These are phyloP conservation scores for Trinorchestia longiramus DNA, from an alignment of 1,140 invertebrate species.

Conservation along the genomic window DNA sequence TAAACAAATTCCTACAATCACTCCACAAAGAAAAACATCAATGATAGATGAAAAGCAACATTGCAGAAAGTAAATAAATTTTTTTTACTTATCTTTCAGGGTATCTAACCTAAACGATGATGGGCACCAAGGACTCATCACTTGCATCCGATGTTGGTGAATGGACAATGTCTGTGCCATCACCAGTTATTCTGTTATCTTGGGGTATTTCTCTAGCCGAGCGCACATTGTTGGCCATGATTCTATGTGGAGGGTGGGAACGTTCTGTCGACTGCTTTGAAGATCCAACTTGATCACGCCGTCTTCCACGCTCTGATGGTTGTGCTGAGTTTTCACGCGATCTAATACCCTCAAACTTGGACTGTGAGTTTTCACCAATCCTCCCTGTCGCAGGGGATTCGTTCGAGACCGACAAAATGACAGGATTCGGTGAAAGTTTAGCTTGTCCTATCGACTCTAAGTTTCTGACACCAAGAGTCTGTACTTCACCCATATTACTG, in stretches of 20 bases:
- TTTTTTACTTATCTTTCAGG: neutral
- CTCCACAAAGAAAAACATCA: conserved; percentile 19
- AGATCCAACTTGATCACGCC: neutral
- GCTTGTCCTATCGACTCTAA: neutral
- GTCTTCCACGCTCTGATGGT: neutral
- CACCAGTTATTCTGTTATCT: neutral
- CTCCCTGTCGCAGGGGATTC: neutral
- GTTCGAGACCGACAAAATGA: neutral
- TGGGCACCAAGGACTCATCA: conserved; percentile 38
- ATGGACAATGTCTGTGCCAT: neutral
- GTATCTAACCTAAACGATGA: conserved; percentile 34
- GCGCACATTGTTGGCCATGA: conserved; percentile 10
- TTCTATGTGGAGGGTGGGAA: neutral
- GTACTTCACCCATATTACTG: neutral
- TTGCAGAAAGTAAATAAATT: neutral
- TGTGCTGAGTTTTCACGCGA: neutral
- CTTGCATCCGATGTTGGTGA: conserved; percentile 29
- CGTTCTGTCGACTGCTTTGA: neutral
- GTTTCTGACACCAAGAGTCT: conserved; percentile 25
- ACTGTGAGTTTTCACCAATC: neutral
- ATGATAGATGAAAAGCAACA: neutral
- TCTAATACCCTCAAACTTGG: neutral
- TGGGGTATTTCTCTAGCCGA: neutral
- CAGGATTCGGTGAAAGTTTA: neutral
- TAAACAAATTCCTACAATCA: conserved; percentile 29